Percentiles rank a stretch among this genome's conserved stretches.
Conservation (phyloP, 2,797 vertebrate genomes). For the Pyrrhura leucotis region DNA sequence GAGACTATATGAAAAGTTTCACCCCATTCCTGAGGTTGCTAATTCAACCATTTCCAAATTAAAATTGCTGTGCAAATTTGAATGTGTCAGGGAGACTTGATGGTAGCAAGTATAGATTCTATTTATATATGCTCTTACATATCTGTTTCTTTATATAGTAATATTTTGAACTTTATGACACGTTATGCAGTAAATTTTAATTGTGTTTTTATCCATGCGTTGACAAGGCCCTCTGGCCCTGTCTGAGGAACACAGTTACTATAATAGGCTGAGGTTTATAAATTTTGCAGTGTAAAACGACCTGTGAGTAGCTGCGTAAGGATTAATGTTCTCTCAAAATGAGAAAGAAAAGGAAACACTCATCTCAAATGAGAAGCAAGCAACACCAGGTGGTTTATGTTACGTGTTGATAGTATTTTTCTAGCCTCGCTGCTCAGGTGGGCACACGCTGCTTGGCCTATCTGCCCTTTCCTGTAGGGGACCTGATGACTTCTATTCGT, state of each 20-base stretch:
- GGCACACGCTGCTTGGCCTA: not conserved
- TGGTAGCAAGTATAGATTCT: not conserved
- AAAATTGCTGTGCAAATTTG: not conserved
- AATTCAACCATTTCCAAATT: not conserved
- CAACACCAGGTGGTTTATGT: not conserved
- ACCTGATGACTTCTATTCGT: not conserved
- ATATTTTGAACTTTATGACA: not conserved
- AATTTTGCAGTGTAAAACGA: not conserved
- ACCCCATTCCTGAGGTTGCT: not conserved
- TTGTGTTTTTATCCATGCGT: not conserved
- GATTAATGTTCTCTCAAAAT: not conserved
- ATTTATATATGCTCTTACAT: not conserved
- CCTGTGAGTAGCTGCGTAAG: not conserved
- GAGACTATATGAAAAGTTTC: not conserved
- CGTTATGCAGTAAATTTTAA: not conserved
- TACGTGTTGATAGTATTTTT: conserved; percentile 2
- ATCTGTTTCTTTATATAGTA: not conserved
- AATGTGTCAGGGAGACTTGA: not conserved
- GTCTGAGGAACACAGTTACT: not conserved
- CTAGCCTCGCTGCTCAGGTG: not conserved
- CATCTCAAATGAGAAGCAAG: not conserved
- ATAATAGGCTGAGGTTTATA: not conserved
- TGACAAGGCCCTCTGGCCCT: not conserved
- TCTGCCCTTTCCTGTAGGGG: not conserved
- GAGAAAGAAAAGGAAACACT: not conserved